Evolutionary conservation across 2,797 vertebrate genomes (phyloP).

Genomic region (Rhynchonycteris naso): DNA sequence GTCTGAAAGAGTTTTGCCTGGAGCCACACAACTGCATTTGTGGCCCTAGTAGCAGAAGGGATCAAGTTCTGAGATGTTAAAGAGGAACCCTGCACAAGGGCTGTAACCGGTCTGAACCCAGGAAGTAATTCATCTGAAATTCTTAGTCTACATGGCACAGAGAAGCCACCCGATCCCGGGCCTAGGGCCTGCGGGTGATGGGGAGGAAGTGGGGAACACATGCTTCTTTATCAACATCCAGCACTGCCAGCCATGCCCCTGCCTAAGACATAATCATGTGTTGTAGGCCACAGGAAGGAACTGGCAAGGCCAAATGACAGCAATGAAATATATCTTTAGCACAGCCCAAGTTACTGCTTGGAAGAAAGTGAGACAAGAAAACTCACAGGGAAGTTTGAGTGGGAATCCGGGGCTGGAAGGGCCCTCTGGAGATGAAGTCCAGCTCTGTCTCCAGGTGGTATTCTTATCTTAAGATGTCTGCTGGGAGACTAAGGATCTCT

Average conservation of each 20-base stretch:
- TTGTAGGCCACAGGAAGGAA: slow-evolving; percentile 76
- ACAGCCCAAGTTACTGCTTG: slow-evolving; percentile 9
- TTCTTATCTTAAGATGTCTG: slow-evolving; percentile 43
- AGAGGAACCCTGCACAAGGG: background rate
- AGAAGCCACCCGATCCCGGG: background rate
- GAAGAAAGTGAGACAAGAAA: slow-evolving; percentile 56
- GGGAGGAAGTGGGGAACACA: slow-evolving; percentile 50
- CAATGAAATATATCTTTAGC: slow-evolving; percentile 70
- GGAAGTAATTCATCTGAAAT: slow-evolving; percentile 62
- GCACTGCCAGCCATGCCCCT: slow-evolving; percentile 11
- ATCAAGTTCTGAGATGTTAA: slow-evolving; percentile 30
- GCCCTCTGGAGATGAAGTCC: slow-evolving; percentile 9
- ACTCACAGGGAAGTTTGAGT: slow-evolving; percentile 45
- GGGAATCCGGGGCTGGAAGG: background rate
- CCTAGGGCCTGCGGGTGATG: background rate
- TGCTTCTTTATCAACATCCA: slow-evolving; percentile 60
- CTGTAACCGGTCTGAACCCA: background rate
- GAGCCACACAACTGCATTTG: background rate
- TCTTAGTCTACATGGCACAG: background rate
- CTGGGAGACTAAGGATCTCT: background rate
- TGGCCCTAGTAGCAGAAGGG: background rate
- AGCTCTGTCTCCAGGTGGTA: background rate
- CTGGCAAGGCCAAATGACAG: slow-evolving; percentile 62
- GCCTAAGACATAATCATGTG: slow-evolving; percentile 26
- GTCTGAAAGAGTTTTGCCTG: background rate